Evolutionary conservation across 2,797 vertebrate species (phyloP), one percentile per base, ranked within the genome.

Genomic region (Rhinophrynus dorsalis): DNA sequence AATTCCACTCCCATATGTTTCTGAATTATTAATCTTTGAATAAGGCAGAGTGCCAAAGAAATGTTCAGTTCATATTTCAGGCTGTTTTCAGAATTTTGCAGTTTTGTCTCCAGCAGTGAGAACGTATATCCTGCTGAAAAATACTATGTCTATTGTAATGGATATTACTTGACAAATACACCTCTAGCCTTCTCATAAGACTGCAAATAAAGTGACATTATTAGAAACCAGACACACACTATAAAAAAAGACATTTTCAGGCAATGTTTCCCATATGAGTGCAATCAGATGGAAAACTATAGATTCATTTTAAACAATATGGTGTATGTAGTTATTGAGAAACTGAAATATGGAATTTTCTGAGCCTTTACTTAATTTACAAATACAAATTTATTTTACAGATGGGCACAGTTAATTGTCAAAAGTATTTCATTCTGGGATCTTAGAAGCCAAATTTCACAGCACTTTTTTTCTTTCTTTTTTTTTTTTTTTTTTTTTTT

Each of bases 321-420:
- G 38, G 40, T 60, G 27, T 52, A 37, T 20, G 18, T 57, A 57
- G 69, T 66, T 73, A 73, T 73, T 73, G 54, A 59, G 62, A 64
- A 64, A 54, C 69, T 73, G 61, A 60, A 66, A 72, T 66, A 73
- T 66, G 54, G 69, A 73, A 66, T 62, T 66, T 44, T 66, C 54
- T 66, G 59, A 78, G 78, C 65, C 81, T 78, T 83, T 85, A 82
- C 76, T 75, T 75, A 82, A 83, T 73, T 80, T 77, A 74, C 79
- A 76, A 82, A 67, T 80, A 80, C 52, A 80, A 85, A 82, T 77
- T 81, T 76, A 56, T 84, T 85, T 88, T 84, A 82, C 80, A 84
- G 82, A 76, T 86, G 76, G 72, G 71, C 75, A 54, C 54, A 84
- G 78, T 59, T 57, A 74, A 74, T 84, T 85, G 79, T 83, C 75